Evolutionary conservation across 2,113 vertebrate species (phyloP).

Genomic region (Psittacula cyanocephala): DNA sequence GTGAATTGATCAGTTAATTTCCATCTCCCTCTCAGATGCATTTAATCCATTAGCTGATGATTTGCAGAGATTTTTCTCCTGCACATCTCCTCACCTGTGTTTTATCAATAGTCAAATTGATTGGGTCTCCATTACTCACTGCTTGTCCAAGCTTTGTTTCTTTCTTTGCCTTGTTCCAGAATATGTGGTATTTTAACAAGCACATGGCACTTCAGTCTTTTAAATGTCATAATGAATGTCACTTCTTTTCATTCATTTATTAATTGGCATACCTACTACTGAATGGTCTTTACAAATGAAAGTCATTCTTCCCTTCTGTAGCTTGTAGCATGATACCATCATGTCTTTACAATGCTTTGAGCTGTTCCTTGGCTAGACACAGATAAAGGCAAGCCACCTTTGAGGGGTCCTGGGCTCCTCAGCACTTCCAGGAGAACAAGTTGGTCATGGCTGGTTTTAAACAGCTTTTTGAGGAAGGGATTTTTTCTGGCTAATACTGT

Average conservation of each 20-base stretch:
- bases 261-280: conserved; percentile 2
- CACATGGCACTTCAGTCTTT: conserved; percentile 33
- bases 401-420: not conserved
- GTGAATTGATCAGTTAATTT: conserved; percentile 74
- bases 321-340: not conserved
- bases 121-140: conserved; percentile 42
- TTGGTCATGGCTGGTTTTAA: not conserved
- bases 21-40: conserved; percentile 30
- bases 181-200: conserved; percentile 38
- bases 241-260: conserved; percentile 50
- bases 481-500: not conserved
- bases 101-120: conserved; percentile 62
- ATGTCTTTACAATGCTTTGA: not conserved
- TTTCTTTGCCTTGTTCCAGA: conserved; percentile 26
- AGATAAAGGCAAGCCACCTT: not conserved
- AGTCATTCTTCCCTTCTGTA: not conserved
- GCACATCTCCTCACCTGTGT: conserved; percentile 51
- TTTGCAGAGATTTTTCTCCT: conserved; percentile 49
- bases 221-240: conserved; percentile 58
- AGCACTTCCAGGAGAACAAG: not conserved
- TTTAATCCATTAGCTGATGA: conserved; percentile 70
- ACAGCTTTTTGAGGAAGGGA: not conserved
- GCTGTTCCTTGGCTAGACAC: not conserved
- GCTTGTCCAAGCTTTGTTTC: conserved; percentile 7
- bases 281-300: conserved; percentile 15